Evolutionary conservation across 1,140 invertebrate genomes (phyloP), one percentile per base, ranked within the genome.

Genomic region (Mactra quadrangularis): DNA sequence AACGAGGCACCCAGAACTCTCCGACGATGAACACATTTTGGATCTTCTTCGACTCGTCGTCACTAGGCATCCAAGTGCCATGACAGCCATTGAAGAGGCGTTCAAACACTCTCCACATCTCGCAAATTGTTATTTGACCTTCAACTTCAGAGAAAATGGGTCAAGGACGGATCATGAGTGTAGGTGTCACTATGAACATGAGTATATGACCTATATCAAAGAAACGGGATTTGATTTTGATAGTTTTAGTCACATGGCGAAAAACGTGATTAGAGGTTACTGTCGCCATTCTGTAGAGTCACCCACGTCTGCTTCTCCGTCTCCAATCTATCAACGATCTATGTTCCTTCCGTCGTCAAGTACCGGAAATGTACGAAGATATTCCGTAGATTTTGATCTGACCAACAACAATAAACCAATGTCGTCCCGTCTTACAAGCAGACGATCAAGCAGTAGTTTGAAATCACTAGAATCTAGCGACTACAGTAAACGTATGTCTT

Each of bases 161-260:
- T 53, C 64, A 3, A 70, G 38, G 25, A 22, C 45, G n/a, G 62
- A 70, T 17, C 45, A 57, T 31, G 76, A 68, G 19, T 79, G 76
- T 25, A 50, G 52, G 45, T 79, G 76, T 70, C 76, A 79, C 64
- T 79, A 79, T 27, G 76, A 79, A 22, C 76, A 79, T 31, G 76
- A 79, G 27, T 79, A 79, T 45, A 79, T 79, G 76, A 79, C 76
- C 1, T 79, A 79, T 35, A 57, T 79, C 9, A 79, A 22, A 47
- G 76, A 70, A 3, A 45, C 47, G 27, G 76, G 62, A 22, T 22
- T 79, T 33, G 62, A 79, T 31, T 79, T 68, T 59, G 62, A 70
- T 3, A 41, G 22, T 15, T 79, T 79, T 33, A 68, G 76, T 59
- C 62, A 70, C 29, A 57, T 70, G 47, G 38, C 76, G 13, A 79